Base-by-base conservation (phyloP, 1,140 invertebrate genomes). In the Diabrotica virgifera region DNA sequence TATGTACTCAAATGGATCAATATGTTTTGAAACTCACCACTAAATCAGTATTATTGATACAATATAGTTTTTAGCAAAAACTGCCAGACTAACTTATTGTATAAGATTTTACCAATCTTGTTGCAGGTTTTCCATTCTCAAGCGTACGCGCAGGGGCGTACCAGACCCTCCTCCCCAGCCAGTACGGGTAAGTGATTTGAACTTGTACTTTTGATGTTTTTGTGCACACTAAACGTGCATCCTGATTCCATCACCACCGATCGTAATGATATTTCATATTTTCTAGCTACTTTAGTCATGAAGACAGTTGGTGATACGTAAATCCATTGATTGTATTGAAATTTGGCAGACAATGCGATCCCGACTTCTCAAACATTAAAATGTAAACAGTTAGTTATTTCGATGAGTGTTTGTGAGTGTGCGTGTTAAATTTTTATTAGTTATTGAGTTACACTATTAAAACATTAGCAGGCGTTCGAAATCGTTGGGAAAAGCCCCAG, bases 141-240 rank as follows among this genome's bases (percentile, higher is more conserved):
- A 86, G 87, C 37, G 85, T 89, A 66, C 82, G 87, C 62, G 81
- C 88, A 64, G 88, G 88, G 14, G 59, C 68, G 59, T 90, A 89
- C 74, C 88, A 84, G 55, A 82, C 89, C 40, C 84, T 89, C 46
- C 77, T 90, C 70, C 88, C 85, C 14, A 82, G 87, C 62, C 88
- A 89, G 74, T 90, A 89, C 76, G 88, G 89, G 89, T 90, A 79
- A 90, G 88, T 89, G 73, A 50, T 38, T 9, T 10, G 2, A 46
- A 10, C 8, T 46, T 46, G 40, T 46, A 8, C 50, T 6, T 62
- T 55, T 54, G 37, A 24, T 12, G 46, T n/a, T 12, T 53, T 62
- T 62, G 52, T 13, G 51, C 46, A 52, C 13, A 24, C 24, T 37
- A 24, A 24, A 24, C 5, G 60, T 24, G n/a, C n/a, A 62, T 11